phyloP scores from a whole-genome alignment of 64 coral and sea anemone genomes.

The Acropora tenuis region DNA sequence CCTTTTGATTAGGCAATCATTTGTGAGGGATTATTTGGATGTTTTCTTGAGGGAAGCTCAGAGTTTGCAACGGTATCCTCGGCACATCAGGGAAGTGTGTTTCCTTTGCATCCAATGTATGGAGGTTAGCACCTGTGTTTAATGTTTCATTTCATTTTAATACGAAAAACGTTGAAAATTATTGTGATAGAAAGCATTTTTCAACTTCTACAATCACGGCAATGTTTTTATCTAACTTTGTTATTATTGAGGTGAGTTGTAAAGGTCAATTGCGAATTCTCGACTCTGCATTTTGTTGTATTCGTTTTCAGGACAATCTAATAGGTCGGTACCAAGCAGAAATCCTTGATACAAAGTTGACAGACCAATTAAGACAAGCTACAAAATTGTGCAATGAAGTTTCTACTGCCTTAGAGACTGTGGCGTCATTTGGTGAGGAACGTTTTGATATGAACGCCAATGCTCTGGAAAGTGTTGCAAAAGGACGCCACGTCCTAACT shows the following conservation, averaged over 20 bases:
- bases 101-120: conserved; percentile 80
- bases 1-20: neutral
- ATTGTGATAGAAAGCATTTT: too few species aligned
- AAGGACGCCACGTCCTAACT: conserved; percentile 20
- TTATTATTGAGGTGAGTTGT: too few species aligned
- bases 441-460: neutral
- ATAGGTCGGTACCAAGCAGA: conserved; percentile 1
- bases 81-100: conserved; percentile 67
- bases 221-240: too few species aligned
- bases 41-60: conserved; percentile 56
- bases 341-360: neutral
- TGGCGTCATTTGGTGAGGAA: neutral
- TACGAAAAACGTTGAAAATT: too few species aligned
- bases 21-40: conserved; percentile 57
- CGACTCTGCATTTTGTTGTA: neutral
- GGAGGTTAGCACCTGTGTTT: conserved; percentile 19
- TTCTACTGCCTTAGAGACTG: neutral
- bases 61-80: conserved; percentile 6
- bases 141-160: too few species aligned
- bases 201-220: too few species aligned
- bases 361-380: neutral
- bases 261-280: too few species aligned
- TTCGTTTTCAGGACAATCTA: conserved; percentile 2
- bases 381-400: conserved; percentile 8
- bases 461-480: conserved; percentile 39